Evolutionary conservation across 2,113 vertebrate species (phyloP).

Genomic region (Hypanus sabinus): DNA sequence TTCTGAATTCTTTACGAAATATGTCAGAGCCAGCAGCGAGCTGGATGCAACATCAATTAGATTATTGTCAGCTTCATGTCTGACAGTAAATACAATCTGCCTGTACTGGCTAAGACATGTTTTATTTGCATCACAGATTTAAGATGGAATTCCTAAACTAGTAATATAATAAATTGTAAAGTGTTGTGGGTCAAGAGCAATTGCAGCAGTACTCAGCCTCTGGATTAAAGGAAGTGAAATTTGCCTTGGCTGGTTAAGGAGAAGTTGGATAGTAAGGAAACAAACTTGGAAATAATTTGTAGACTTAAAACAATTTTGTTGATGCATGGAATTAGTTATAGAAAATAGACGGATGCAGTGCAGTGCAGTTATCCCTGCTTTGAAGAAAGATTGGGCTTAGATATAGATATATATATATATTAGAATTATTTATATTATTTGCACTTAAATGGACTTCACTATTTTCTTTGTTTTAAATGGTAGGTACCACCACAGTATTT

Average conservation of each 20-base stretch:
- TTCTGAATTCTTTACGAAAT: background rate
- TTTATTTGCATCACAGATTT: background rate
- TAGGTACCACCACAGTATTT: background rate
- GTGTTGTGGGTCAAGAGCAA: background rate
- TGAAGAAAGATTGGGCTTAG: background rate
- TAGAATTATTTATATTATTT: background rate
- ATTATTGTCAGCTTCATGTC: background rate
- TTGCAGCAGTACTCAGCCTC: background rate
- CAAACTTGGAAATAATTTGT: background rate
- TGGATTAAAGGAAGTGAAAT: background rate
- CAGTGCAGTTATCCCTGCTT: background rate
- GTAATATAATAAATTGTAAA: background rate
- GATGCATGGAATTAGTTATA: background rate
- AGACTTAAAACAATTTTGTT: background rate
- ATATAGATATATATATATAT: too few relatives aligned
- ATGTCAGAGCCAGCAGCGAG: background rate
- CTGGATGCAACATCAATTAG: background rate
- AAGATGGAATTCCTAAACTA: background rate
- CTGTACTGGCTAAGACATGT: background rate
- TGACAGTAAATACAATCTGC: background rate
- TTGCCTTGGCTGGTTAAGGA: background rate
- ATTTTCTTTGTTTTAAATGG: background rate
- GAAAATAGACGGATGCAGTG: too few relatives aligned
- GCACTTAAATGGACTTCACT: background rate
- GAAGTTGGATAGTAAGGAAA: background rate